Conservation (phyloP, 2,113 vertebrate genomes). For the Haplochromis vanheusdeni region DNA sequence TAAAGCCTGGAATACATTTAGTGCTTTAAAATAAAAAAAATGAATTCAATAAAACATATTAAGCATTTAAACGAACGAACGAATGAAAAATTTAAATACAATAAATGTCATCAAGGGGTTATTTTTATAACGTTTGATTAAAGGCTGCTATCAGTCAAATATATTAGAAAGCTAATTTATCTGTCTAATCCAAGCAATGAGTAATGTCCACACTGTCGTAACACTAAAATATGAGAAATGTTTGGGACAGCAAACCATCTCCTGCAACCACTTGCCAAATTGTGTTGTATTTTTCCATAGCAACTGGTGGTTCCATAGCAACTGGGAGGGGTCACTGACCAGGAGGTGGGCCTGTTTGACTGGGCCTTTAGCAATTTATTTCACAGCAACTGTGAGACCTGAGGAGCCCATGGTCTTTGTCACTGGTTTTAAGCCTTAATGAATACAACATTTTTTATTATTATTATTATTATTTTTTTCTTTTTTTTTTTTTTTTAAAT, state of each 20-base stretch:
- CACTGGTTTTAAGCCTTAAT: background rate
- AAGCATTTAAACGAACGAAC: background rate
- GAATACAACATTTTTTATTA: background rate
- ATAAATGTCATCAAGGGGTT: background rate
- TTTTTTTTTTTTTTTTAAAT: background rate
- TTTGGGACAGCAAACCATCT: background rate
- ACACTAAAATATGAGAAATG: background rate
- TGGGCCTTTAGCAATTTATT: background rate
- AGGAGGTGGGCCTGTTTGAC: background rate
- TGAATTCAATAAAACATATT: background rate
- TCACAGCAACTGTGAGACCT: background rate
- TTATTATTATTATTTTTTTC: background rate
- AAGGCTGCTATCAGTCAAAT: slow-evolving; percentile 19
- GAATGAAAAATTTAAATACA: background rate
- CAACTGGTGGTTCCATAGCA: background rate
- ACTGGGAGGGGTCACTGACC: background rate
- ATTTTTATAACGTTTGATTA: slow-evolving; percentile 29
- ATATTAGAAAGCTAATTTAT: slow-evolving; percentile 20
- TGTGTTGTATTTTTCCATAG: background rate
- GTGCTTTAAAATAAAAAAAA: background rate
- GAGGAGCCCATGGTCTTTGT: background rate
- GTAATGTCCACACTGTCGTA: background rate
- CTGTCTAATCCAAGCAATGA: background rate
- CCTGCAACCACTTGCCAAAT: background rate
- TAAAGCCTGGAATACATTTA: background rate